Evolutionary conservation across 2,888 invertebrate species (phyloP).

Genomic region (Caenorhabditis becei): DNA sequence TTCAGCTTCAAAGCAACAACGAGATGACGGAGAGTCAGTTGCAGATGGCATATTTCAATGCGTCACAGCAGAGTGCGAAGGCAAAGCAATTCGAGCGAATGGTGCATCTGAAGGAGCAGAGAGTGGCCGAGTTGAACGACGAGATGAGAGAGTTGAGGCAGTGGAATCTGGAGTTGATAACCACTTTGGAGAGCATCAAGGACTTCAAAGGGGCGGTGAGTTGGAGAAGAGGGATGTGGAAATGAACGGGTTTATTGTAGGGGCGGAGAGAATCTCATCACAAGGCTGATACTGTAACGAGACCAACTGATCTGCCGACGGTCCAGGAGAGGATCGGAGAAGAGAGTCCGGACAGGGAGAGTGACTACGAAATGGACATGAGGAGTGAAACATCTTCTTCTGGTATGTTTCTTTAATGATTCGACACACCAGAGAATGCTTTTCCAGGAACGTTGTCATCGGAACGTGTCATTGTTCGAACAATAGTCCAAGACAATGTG

Average conservation of each 20-base stretch:
- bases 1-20: slow-evolving; percentile 34
- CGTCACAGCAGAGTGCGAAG: slow-evolving; percentile 54
- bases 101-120: slow-evolving; percentile 62
- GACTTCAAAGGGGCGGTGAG: slow-evolving; percentile 28
- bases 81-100: slow-evolving; percentile 48
- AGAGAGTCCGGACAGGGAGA: slow-evolving; percentile 54
- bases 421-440: neutral
- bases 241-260: neutral
- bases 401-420: neutral
- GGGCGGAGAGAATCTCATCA: slow-evolving; percentile 20
- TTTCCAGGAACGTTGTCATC: slow-evolving; percentile 24
- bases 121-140: slow-evolving; percentile 59
- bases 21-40: slow-evolving; percentile 48
- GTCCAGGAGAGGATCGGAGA: slow-evolving; percentile 1
- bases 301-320: slow-evolving; percentile 3
- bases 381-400: slow-evolving; percentile 36
- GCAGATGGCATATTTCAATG: slow-evolving; percentile 50
- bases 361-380: slow-evolving; percentile 67
- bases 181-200: slow-evolving; percentile 52
- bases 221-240: neutral
- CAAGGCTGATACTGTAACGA: slow-evolving; percentile 9
- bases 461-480: slow-evolving; percentile 56
- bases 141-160: slow-evolving; percentile 67
- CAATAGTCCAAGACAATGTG: slow-evolving; percentile 75
- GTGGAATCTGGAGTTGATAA: slow-evolving; percentile 66